A percentile compares a stretch with the other conserved stretches of the same genome.
Conservation (phyloP, 1,140 invertebrate species). For the Drosophila baimaii region DNA sequence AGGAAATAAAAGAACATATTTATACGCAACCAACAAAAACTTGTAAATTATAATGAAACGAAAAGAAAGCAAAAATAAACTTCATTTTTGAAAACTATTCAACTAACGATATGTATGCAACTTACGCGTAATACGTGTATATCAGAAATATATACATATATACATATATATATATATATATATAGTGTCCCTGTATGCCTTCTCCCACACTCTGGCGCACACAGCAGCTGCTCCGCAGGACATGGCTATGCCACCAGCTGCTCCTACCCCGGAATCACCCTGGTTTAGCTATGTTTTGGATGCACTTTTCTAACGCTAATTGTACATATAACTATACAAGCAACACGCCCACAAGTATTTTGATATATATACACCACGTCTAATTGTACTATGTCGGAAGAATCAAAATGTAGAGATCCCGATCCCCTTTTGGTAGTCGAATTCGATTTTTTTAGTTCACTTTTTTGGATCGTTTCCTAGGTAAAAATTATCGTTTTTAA, state of each 20-base stretch:
- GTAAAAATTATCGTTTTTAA: slow-evolving; percentile 35
- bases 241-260: slow-evolving; percentile 3
- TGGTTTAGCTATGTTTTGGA: slow-evolving; percentile 73
- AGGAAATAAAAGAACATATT: slow-evolving; percentile 55
- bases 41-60: slow-evolving; percentile 72
- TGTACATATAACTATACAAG: slow-evolving; percentile 52
- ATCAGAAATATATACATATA: slow-evolving; percentile 38
- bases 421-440: slow-evolving; percentile 54
- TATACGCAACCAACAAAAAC: slow-evolving; percentile 72
- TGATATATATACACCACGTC: slow-evolving; percentile 51
- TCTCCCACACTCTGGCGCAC: slow-evolving; percentile 10
- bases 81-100: slow-evolving; percentile 63
- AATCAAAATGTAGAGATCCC: slow-evolving; percentile 41
- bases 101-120: slow-evolving; percentile 46
- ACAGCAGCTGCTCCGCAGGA: slow-evolving; percentile 13
- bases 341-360: slow-evolving; percentile 28
- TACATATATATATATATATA: slow-evolving; percentile 9
- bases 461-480: slow-evolving; percentile 43
- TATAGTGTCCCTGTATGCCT: slow-evolving; percentile 48
- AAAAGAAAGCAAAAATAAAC: slow-evolving; percentile 65
- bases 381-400: slow-evolving; percentile 32
- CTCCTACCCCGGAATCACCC: slow-evolving; percentile 38
- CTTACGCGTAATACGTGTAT: slow-evolving; percentile 47
- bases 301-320: slow-evolving; percentile 70
- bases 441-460: slow-evolving; percentile 67